Conservation (phyloP, 2,888 invertebrate genomes). For the Flabesymbios commensalis region DNA sequence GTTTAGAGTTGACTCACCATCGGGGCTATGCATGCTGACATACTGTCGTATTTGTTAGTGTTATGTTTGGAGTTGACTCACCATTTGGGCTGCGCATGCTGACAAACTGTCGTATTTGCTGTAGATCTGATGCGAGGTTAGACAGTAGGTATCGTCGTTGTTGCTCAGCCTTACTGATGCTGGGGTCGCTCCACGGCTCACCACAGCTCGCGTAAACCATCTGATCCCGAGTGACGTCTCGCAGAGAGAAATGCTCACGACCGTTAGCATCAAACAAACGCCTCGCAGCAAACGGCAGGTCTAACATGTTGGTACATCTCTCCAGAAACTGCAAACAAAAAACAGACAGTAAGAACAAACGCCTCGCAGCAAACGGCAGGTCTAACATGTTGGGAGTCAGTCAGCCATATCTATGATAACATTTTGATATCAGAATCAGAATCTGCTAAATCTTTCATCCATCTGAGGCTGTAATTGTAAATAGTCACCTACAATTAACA, state of each 20-base stretch:
- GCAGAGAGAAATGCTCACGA: slow-evolving; percentile 54
- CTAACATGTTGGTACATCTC: slow-evolving; percentile 52
- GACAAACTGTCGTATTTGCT: slow-evolving; percentile 56
- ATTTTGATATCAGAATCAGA: too few relatives aligned
- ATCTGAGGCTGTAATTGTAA: too few relatives aligned
- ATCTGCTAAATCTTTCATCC: too few relatives aligned
- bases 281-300: slow-evolving; percentile 58
- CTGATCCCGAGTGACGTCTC: slow-evolving; percentile 51
- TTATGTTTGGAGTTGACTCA: too few relatives aligned
- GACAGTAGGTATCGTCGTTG: slow-evolving; percentile 54
- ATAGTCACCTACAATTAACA: too few relatives aligned
- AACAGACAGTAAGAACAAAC: slow-evolving; percentile 45
- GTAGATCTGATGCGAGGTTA: slow-evolving; percentile 55
- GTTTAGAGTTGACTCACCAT: too few relatives aligned
- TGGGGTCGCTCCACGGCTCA: slow-evolving; percentile 59
- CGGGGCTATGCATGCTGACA: too few relatives aligned
- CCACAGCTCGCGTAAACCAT: slow-evolving; percentile 56
- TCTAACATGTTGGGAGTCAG: slow-evolving; percentile 49
- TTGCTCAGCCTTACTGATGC: slow-evolving; percentile 54
- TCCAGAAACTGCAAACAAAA: slow-evolving; percentile 55
- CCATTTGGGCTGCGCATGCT: slow-evolving; percentile 52
- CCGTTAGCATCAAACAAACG: slow-evolving; percentile 58
- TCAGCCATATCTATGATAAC: too few relatives aligned
- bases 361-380: slow-evolving; percentile 58
- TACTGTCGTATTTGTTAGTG: too few relatives aligned